A percentile compares a stretch with the other conserved stretches of the same genome.
Conservation (phyloP, 2,797 vertebrate species). For the Urophycis tenuis region DNA sequence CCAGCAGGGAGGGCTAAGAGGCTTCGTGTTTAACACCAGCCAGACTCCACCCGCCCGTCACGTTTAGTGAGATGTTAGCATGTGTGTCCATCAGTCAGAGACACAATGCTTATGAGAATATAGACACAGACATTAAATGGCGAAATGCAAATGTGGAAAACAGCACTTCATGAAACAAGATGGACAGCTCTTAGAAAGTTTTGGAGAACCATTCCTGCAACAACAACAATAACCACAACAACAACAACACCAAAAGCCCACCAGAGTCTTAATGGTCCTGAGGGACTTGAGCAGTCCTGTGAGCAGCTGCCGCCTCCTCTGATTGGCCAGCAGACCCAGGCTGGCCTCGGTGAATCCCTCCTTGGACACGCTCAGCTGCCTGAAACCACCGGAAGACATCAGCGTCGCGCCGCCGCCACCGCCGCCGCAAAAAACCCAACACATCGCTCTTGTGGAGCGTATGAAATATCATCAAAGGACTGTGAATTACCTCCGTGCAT, state of each 20-base stretch:
- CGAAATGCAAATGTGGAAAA: too few relatives aligned
- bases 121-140: too few relatives aligned
- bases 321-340: constrained; percentile 91
- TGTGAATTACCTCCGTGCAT: constrained; percentile 84
- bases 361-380: constrained; percentile 86
- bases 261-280: constrained; percentile 98
- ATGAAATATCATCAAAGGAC: background rate
- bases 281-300: constrained; percentile 92
- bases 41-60: background rate
- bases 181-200: too few relatives aligned
- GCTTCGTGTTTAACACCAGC: background rate
- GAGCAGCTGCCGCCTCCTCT: constrained; percentile 88
- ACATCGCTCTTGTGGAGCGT: background rate
- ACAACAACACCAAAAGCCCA: constrained; percentile 44
- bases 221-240: background rate
- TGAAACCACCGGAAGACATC: constrained; percentile 47
- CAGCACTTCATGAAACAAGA: too few relatives aligned
- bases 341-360: constrained; percentile 97
- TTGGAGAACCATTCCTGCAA: too few relatives aligned
- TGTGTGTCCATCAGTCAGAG: background rate
- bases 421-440: background rate
- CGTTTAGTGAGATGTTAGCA: background rate
- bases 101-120: too few relatives aligned
- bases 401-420: background rate
- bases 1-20: background rate